Evolutionary conservation across 2,888 invertebrate genomes (phyloP), one percentile per base, ranked within the genome.

Genomic region (Lasioglossum calceatum): DNA sequence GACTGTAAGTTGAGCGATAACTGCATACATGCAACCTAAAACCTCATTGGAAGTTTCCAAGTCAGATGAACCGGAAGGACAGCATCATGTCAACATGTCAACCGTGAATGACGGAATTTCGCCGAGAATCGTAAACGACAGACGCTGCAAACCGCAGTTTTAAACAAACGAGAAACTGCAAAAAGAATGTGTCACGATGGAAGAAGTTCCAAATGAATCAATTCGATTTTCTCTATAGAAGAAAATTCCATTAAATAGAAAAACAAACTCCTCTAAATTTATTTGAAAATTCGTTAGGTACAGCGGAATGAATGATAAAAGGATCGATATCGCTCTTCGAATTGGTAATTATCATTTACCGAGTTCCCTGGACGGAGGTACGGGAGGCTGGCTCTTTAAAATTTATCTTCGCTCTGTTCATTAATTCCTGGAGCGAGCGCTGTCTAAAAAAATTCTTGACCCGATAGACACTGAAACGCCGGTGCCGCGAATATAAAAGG

Each of bases 361-460:
- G 64, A 32, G 64, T 64, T 64, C 32, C 19, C 7, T 16, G 32
- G 64, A 5, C 2, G 16, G 61, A 14, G 58, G 12, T 3, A 58
- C 58, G n/a, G 58, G 3, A n/a, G 58, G 58, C 12, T n/a, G 1
- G 58, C 12, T n/a, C 4, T 58, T 58, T 58, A 58, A 58, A 64
- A 32, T 16, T 19, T 16, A 32, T 64, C 32, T 64, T 64, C 32
- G 64, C 64, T 7, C 2, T 32, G 19, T 64, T 64, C 32, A 32
- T 64, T 64, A 64, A 32, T 64, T 64, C 36, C 16, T 7, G 64
- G 32, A 5, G 64, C 12, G 39, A 70, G 70, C 67, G 23, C 23
- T 70, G 23, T 4, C 36, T 70, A 70, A 39, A 70, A 47, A 70
- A 39, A 12, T 70, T 23, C 70, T 70, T 70, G 64, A 64, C 64